phyloP scores from a whole-genome alignment of 2,888 invertebrate genomes.

The Sturmia bella region DNA sequence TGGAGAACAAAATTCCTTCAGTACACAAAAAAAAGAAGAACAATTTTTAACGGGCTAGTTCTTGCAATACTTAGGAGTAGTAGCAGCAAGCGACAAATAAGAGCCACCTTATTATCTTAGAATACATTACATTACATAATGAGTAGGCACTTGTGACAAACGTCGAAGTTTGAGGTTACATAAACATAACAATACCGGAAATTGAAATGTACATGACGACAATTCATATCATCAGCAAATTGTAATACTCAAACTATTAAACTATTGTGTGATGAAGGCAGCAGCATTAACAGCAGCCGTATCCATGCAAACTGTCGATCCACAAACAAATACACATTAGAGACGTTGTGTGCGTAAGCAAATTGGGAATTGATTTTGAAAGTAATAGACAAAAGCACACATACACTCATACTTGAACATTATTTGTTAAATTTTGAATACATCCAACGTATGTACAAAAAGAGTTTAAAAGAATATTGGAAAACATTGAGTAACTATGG shows the following conservation, averaged over 20 bases:
- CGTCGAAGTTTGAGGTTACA: constrained; percentile 63
- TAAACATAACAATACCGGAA: constrained; percentile 76
- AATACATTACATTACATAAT: background rate
- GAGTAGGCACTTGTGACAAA: constrained; percentile 18
- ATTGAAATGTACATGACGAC: constrained; percentile 81
- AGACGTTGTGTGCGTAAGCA: constrained; percentile 6
- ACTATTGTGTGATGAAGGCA: constrained; percentile 19
- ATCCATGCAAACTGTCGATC: background rate
- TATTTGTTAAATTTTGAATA: too few relatives aligned
- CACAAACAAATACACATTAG: constrained; percentile 5
- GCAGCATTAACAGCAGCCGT: background rate
- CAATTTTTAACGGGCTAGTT: too few relatives aligned
- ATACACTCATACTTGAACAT: too few relatives aligned
- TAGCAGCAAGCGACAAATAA: too few relatives aligned
- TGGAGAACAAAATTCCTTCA: too few relatives aligned
- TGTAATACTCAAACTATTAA: constrained; percentile 53
- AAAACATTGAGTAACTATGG: too few relatives aligned
- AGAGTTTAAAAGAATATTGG: too few relatives aligned
- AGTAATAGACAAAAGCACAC: background rate
- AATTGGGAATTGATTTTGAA: constrained; percentile 19
- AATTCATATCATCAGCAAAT: constrained; percentile 80
- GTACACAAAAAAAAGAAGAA: too few relatives aligned
- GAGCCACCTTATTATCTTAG: too few relatives aligned
- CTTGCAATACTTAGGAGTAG: too few relatives aligned
- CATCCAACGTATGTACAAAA: too few relatives aligned